Conservation (phyloP, 2,888 invertebrate genomes). For the Sarcophaga carnaria region DNA sequence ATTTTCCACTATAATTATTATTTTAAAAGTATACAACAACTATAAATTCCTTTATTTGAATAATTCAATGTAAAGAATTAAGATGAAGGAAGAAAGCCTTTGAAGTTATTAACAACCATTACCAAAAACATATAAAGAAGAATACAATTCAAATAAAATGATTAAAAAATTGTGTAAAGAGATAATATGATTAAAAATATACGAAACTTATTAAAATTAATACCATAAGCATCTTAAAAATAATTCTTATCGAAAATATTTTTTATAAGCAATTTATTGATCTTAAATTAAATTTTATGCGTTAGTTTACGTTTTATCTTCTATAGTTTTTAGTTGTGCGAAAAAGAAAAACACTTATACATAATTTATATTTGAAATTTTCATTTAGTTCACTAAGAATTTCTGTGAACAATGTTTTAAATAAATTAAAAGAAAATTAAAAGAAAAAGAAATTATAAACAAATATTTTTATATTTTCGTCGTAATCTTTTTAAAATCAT, state of each 20-base stretch:
- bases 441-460: neutral
- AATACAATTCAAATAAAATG: constrained; percentile 16
- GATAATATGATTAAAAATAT: neutral
- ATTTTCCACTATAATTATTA: constrained; percentile 14
- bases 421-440: constrained; percentile 36
- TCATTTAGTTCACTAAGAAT: constrained; percentile 55
- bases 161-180: neutral
- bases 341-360: constrained; percentile 35
- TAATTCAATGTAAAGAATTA: constrained; percentile 1
- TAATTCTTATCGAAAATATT: constrained; percentile 36
- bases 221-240: neutral
- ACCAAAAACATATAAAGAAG: constrained; percentile 17
- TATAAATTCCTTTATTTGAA: neutral
- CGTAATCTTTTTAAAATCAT: neutral
- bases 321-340: constrained; percentile 48
- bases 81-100: constrained; percentile 22
- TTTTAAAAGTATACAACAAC: neutral
- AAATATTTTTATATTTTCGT: neutral
- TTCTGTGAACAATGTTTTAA: constrained; percentile 46
- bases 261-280: constrained; percentile 46
- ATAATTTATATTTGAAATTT: constrained; percentile 23
- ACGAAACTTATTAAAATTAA: neutral
- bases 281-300: constrained; percentile 20
- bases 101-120: constrained; percentile 21
- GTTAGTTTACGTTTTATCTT: constrained; percentile 27